Conservation (phyloP, 2,888 invertebrate species). For the Operophtera brumata region DNA sequence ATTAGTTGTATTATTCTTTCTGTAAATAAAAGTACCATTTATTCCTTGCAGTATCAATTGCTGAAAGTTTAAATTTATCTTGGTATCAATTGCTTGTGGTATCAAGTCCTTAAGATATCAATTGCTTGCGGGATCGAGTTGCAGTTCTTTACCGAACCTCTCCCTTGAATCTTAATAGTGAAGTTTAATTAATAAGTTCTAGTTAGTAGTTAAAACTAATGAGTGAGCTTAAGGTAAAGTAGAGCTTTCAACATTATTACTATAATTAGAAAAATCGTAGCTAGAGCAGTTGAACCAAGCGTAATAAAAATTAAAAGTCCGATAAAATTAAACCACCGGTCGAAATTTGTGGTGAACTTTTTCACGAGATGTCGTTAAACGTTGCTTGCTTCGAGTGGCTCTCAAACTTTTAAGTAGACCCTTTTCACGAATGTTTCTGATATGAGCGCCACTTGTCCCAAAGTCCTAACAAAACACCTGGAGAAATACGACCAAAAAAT, state of each 20-base stretch:
- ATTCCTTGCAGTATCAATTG: no score
- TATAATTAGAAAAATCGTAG: neutral
- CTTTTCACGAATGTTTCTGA: constrained; percentile 20
- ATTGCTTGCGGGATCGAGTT: no score
- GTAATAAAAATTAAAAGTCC: constrained; percentile 24
- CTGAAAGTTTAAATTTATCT: no score
- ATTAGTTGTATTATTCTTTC: no score
- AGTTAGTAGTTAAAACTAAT: neutral
- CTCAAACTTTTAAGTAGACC: constrained; percentile 22
- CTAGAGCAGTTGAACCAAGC: neutral
- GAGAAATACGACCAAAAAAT: neutral
- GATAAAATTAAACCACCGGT: constrained; percentile 22
- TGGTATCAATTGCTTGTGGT: no score
- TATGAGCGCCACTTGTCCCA: constrained; percentile 16
- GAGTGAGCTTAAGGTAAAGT: neutral
- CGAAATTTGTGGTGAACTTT: constrained; percentile 21
- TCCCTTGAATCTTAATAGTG: no score
- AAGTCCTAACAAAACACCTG: neutral
- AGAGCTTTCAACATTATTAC: neutral
- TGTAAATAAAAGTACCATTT: no score
- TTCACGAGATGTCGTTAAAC: constrained; percentile 34
- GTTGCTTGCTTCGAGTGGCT: constrained; percentile 20
- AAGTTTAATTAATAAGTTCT: no score
- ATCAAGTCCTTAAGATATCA: no score
- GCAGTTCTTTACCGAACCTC: no score